Evolutionary conservation across 2,888 invertebrate species (phyloP), one percentile per base, ranked within the genome.

Genomic region (Drosophila niveifrons): DNA sequence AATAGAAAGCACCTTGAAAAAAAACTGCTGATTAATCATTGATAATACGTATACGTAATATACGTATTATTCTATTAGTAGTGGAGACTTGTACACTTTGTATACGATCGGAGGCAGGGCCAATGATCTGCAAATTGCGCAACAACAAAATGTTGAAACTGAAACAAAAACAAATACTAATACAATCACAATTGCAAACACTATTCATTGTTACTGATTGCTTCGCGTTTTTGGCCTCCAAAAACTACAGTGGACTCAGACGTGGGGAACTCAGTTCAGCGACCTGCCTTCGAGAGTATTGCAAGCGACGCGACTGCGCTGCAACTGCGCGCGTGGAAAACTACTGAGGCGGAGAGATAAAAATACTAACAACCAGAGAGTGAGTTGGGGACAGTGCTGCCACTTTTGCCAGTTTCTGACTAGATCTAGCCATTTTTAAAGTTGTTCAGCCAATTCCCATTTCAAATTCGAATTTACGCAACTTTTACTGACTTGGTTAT

Each of bases 111-210:
- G 62, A 66, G 58, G 56, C 66, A 69, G 72, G 80, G 83, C 73
- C 83, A 82, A 83, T 72, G 83, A 83, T 83, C 86, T 72, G 51
- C 52, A 52, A 65, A 68, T 83, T 82, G 83, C 83, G 83, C 83
- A 86, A 86, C 69, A 78, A 78, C 72, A 73, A 66, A 63, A 50
- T 46, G 34, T 55, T 8, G 17, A 31, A 55, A 56, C 15, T 4
- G n/a, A 31, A 55, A 56, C 23, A 56, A 46, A 46, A 28, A 52
- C 11, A 53, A 51, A 63, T 64, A 44, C 18, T 17, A 44, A 53
- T 3, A 41, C n/a, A 23, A 48, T 43, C 66, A 66, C 58, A 64
- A 66, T 55, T 71, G 63, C 78, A 59, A 82, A 66, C 71, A 80
- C 82, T 83, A 72, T 80, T 66, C 57, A 18, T 58, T 66, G 55